A percentile compares a stretch with the other conserved stretches of the same genome.
These are phyloP conservation scores for Fragum fragum DNA, from an alignment of 2,888 invertebrate genomes.

Conservation along the genomic window DNA sequence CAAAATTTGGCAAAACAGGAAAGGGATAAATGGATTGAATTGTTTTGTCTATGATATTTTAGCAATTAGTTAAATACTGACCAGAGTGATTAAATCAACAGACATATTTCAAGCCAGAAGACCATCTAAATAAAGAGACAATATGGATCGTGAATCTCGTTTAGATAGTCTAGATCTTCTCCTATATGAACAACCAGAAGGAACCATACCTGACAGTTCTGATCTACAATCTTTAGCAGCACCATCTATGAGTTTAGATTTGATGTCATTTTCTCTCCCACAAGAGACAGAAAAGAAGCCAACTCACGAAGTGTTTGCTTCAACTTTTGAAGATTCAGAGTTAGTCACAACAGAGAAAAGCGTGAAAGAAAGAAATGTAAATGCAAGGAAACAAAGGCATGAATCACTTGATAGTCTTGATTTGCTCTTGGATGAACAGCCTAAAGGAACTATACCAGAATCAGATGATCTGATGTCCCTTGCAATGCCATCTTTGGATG, in stretches of 20 bases:
- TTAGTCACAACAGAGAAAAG: neutral
- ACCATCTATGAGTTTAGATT: conserved; percentile 15
- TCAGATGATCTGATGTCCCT: conserved; percentile 44
- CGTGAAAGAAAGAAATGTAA: neutral
- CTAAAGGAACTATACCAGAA: conserved; percentile 42
- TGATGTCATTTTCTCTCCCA: neutral
- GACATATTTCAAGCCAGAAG: neutral
- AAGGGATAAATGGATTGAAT: too few species aligned
- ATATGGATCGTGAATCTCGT: neutral
- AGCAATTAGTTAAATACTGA: too few species aligned
- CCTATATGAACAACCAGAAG: conserved; percentile 52
- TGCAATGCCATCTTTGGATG: neutral
- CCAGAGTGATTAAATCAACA: too few species aligned
- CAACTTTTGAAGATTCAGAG: neutral
- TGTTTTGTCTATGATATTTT: too few species aligned
- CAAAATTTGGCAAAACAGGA: too few species aligned
- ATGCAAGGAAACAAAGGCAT: neutral
- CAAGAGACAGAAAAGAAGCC: neutral
- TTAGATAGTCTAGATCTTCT: conserved; percentile 44
- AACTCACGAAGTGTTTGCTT: neutral
- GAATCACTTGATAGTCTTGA: conserved; percentile 45
- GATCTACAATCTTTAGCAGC: conserved; percentile 26
- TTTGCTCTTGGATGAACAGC: conserved; percentile 49
- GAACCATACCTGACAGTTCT: conserved; percentile 39
- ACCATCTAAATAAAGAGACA: neutral